Base-by-base conservation (phyloP, 2,113 vertebrate species). In the Campylomormyrus numenius region DNA sequence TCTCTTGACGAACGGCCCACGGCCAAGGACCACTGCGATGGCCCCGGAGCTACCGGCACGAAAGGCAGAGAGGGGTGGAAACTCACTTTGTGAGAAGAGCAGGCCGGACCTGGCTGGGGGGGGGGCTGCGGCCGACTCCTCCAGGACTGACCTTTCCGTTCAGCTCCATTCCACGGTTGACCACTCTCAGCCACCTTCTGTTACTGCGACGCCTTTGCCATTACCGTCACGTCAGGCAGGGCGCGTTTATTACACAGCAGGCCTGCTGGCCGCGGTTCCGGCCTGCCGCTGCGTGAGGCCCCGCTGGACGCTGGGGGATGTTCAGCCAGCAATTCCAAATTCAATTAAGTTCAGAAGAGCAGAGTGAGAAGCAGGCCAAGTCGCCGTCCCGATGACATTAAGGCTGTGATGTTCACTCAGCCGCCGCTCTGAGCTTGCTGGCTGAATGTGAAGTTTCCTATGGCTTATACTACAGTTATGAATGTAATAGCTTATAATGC, bases 161-260 rank as follows among this genome's bases (percentile, higher is more conserved):
- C 87, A 66, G 87, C 17, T 39, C 52, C 49, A 45, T 42, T 88
- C 42, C 53, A 46, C 42, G 56, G 53, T 42, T 46, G 87, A 46
- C 56, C 87, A 62, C 56, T 42, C 27, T 42, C 56, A 31, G 35
- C 87, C 49, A 42, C 15, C 35, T 66, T 52, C 53, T 11, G 31
- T 15, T 42, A 1, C 87, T 45, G 8, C 35, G 17, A 4, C 21
- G 10, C 17, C 27, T 13, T 56, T 56, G 50, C n/a, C 5, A 87
- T 87, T 50, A 31, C 50, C 0, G 17, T 53, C 85, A 35, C 50
- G 17, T 35, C 24, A 53, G 17, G 85, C 85, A 13, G 27, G n/a
- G 7, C 35, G 56, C 53, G 35, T 88, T 88, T 88, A 88, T 88
- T 88, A 62, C 21, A 50, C 35, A 46, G 46, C 90, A 91, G 42